Base-by-base conservation (phyloP, 2,113 vertebrate genomes). In the Reinhardtius hippoglossoides region DNA sequence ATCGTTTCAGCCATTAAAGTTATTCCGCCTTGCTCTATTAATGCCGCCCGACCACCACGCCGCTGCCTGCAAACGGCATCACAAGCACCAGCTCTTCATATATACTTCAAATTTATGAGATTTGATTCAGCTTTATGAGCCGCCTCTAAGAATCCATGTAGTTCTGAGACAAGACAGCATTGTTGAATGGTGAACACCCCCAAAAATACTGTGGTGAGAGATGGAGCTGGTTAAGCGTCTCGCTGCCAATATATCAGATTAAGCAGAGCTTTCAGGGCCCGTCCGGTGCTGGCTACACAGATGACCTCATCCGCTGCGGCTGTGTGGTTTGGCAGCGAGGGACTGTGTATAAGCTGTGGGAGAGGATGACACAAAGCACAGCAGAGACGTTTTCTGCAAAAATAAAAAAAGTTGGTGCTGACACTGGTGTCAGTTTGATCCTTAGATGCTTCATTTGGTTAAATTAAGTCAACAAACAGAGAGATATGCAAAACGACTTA, bases 221-320 rank as follows among this genome's bases (percentile, higher is more conserved):
- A 77, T 27, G 67, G 62, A 74, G 42, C 37, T 74, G 46, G 23
- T 60, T 66, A 42, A 59, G 55, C 31, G 8, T 62, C 44, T 64
- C 62, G 26, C 23, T 79, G 82, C 80, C 84, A 82, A 67, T 62
- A 74, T 76, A 78, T 88, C 68, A 87, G 76, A 87, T 87, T 56
- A 44, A 86, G 77, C 52, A 1, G 67, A 42, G 80, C 82, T 87
- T 78, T 80, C 67, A 55, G 81, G 66, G 48, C 70, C 75, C 54
- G 72, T 76, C 67, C 63, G 26, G 71, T 73, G 48, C 77, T 62
- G 40, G 66, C 78, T 72, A 14, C 66, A 50, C 4, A 57, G 56
- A 88, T 90, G 87, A 92, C 82, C 83, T 90, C 88, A 90, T 74
- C 78, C 71, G 59, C 76, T 88, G 87, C 12, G 86, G 89, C 70